Conservation (phyloP, 2,888 invertebrate species). For the Falcaria lacertinaria region DNA sequence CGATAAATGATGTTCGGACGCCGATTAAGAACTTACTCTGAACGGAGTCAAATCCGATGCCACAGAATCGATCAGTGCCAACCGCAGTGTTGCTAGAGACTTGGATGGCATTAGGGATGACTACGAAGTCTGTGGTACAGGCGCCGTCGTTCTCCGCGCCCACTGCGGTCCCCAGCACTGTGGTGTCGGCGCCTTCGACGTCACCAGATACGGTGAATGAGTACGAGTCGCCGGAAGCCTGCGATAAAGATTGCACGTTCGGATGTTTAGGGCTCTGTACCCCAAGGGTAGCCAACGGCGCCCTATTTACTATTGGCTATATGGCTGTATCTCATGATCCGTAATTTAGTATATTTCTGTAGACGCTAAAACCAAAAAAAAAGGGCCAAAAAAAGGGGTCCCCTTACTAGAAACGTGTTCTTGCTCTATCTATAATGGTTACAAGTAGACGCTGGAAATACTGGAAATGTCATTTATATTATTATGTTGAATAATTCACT, state of each 20-base stretch:
- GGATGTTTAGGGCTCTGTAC: no score
- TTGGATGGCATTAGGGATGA: constrained; percentile 83
- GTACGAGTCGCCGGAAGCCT: constrained; percentile 66
- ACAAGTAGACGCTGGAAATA: no score
- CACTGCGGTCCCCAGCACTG: constrained; percentile 78
- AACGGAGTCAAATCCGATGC: constrained; percentile 83
- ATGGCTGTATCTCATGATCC: no score
- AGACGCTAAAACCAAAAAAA: no score
- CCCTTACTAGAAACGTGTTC: no score
- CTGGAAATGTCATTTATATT: no score
- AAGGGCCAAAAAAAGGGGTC: no score
- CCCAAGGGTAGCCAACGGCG: no score
- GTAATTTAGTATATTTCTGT: no score
- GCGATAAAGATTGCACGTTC: constrained; percentile 5
- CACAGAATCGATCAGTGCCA: constrained; percentile 86
- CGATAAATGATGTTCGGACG: neutral
- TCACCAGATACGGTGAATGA: constrained; percentile 87
- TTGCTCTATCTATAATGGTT: no score
- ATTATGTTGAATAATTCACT: no score
- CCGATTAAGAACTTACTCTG: constrained; percentile 71
- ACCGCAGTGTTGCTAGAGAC: constrained; percentile 55
- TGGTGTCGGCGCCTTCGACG: constrained; percentile 82
- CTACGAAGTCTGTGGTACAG: constrained; percentile 86
- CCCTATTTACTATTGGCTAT: no score
- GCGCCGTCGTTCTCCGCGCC: constrained; percentile 78